Evolutionary conservation across 1,140 invertebrate genomes (phyloP).

Genomic region (Daktulosphaira vitifoliae): DNA sequence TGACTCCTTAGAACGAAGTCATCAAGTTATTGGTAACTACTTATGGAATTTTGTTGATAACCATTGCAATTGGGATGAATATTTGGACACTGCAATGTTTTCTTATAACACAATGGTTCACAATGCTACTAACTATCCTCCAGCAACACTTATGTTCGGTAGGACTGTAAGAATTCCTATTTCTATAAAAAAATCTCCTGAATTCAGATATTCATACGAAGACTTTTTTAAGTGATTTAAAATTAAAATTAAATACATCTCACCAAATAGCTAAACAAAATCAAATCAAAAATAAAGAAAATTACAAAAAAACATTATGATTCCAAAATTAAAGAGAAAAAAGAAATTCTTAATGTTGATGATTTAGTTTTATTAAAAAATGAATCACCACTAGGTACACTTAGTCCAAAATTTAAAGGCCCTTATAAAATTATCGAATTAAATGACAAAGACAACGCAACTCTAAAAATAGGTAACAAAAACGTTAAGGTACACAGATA

Average conservation of each 20-base stretch:
- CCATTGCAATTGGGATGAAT: constrained; percentile 46
- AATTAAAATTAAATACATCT: constrained; percentile 39
- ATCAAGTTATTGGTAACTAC: constrained; percentile 43
- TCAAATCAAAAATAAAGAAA: constrained; percentile 38
- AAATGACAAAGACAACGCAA: too few species aligned
- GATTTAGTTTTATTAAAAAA: too few species aligned
- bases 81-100: constrained; percentile 42
- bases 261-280: constrained; percentile 40
- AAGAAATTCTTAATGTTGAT: too few species aligned
- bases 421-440: too few species aligned
- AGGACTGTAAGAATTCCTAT: neutral
- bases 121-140: too few species aligned
- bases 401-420: too few species aligned
- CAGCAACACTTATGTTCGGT: constrained; percentile 34
- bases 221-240: neutral
- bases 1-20: constrained; percentile 41
- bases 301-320: constrained; percentile 40
- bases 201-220: neutral
- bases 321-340: neutral
- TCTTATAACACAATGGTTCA: too few species aligned
- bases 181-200: neutral
- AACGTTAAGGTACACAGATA: too few species aligned
- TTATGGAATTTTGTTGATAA: constrained; percentile 43
- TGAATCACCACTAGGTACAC: too few species aligned
- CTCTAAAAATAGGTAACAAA: too few species aligned